These are phyloP conservation scores for Amphiura filiformis DNA, from an alignment of 35 echinoderm and acorn worm genomes.

Conservation along the genomic window DNA sequence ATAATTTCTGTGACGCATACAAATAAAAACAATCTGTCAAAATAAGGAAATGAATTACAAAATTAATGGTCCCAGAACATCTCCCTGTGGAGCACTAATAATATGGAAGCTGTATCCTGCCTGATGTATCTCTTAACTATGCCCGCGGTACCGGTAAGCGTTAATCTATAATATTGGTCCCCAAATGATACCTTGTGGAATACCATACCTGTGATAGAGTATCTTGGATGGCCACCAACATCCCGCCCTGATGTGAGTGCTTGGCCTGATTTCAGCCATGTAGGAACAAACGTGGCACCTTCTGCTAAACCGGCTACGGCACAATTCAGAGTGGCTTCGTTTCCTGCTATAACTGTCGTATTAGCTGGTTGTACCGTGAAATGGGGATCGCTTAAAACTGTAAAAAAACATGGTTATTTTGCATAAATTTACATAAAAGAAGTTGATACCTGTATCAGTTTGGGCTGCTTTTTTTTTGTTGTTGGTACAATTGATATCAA, in stretches of 20 bases:
- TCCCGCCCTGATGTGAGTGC: slow-evolving; percentile 47
- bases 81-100: neutral
- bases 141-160: no score
- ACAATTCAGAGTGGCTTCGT: slow-evolving; percentile 62
- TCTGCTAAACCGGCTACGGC: slow-evolving; percentile 49
- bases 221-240: slow-evolving; percentile 67
- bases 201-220: slow-evolving; percentile 74
- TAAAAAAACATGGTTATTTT: no score
- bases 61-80: neutral
- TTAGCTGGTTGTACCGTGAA: slow-evolving; percentile 63
- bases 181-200: neutral
- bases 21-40: no score
- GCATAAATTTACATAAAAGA: no score
- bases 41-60: no score
- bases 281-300: slow-evolving; percentile 15
- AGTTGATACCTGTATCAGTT: no score
- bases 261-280: slow-evolving; percentile 25
- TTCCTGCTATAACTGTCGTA: slow-evolving; percentile 72
- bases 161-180: neutral
- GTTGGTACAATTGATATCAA: no score
- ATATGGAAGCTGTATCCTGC: no score
- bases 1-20: no score
- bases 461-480: no score
- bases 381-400: slow-evolving; percentile 59
- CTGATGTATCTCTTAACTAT: no score